These are phyloP conservation scores for Mantis religiosa DNA, from an alignment of 2,888 invertebrate genomes.

Conservation along the genomic window DNA sequence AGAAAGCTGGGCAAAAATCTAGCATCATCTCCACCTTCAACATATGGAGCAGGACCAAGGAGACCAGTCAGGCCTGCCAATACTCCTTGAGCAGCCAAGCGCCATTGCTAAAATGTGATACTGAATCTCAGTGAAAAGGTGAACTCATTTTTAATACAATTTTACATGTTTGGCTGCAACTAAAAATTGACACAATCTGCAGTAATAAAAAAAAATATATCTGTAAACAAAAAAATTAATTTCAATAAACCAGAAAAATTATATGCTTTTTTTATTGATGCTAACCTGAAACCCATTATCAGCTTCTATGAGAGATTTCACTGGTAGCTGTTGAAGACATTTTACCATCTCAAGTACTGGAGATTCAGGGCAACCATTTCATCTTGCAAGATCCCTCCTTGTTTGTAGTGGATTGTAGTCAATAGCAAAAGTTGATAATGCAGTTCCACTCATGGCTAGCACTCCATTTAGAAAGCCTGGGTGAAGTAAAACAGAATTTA, in stretches of 20 bases:
- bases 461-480: slow-evolving; percentile 54
- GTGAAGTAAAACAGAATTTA: background rate
- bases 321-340: slow-evolving; percentile 56
- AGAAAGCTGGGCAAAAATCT: slow-evolving; percentile 64
- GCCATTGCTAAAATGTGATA: slow-evolving; percentile 31
- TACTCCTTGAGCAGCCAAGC: slow-evolving; percentile 56
- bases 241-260: no score
- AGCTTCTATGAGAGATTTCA: slow-evolving; percentile 44
- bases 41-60: slow-evolving; percentile 61
- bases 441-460: slow-evolving; percentile 71
- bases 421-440: slow-evolving; percentile 66
- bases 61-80: slow-evolving; percentile 58
- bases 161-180: no score
- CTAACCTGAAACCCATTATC: slow-evolving; percentile 34
- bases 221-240: no score
- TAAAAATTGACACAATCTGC: no score
- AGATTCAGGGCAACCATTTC: slow-evolving; percentile 58
- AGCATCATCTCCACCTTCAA: slow-evolving; percentile 62
- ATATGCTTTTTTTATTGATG: background rate
- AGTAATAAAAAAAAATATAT: no score
- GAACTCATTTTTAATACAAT: no score
- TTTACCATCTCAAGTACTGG: slow-evolving; percentile 60
- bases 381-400: slow-evolving; percentile 56
- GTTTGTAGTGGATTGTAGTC: slow-evolving; percentile 60
- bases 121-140: no score